These are phyloP conservation scores for Drosophila nigritarsus DNA, from an alignment of 2,888 invertebrate species.

Conservation along the genomic window DNA sequence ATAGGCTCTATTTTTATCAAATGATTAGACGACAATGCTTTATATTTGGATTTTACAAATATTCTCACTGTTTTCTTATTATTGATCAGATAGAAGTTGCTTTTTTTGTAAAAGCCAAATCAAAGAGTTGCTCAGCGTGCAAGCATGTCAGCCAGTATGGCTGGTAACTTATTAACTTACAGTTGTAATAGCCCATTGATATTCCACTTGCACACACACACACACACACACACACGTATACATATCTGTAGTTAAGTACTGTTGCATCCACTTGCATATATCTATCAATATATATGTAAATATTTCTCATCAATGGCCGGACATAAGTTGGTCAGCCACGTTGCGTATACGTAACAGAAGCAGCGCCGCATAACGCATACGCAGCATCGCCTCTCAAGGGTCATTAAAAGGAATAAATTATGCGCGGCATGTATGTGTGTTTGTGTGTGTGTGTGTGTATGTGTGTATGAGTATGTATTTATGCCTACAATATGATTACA, in stretches of 20 bases:
- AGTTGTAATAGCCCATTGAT: slow-evolving; percentile 8
- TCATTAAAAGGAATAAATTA: slow-evolving; percentile 56
- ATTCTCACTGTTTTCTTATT: not conserved
- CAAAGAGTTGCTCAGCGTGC: not conserved
- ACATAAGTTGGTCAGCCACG: slow-evolving; percentile 42
- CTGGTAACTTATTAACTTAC: slow-evolving; percentile 17
- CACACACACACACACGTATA: not conserved
- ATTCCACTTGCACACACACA: slow-evolving; percentile 12
- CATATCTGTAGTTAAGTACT: not conserved
- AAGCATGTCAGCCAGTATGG: not conserved
- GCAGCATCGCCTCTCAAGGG: slow-evolving; percentile 25
- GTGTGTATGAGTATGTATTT: slow-evolving; percentile 10
- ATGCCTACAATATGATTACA: slow-evolving; percentile 55
- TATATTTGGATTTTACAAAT: not conserved
- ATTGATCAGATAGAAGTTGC: not conserved
- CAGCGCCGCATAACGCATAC: slow-evolving; percentile 24
- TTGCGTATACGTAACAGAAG: slow-evolving; percentile 41
- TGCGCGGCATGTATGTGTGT: slow-evolving; percentile 16
- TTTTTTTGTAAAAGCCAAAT: not conserved
- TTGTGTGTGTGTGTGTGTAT: not conserved
- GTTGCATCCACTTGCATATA: not conserved
- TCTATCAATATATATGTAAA: not conserved
- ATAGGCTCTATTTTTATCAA: not conserved
- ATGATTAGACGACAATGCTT: not conserved
- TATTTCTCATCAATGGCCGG: slow-evolving; percentile 31